A percentile compares a stretch with the other conserved stretches of the same genome.
Conservation (phyloP, 2,888 invertebrate species). For the Lasioglossum leucozonium region DNA sequence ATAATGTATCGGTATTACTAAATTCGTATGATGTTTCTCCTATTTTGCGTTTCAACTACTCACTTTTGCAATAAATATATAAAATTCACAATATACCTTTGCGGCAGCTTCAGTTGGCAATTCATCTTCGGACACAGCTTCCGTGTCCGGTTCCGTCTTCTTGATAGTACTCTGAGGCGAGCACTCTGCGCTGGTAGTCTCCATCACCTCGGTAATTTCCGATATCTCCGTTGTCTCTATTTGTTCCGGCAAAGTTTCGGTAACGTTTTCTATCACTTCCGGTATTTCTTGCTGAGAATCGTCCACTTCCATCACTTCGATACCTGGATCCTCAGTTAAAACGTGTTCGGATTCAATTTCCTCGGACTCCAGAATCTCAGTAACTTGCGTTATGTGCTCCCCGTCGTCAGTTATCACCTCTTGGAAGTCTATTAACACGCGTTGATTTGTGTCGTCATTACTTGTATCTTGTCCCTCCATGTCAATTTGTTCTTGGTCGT, state of each 20-base stretch:
- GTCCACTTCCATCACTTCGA: conserved; percentile 68
- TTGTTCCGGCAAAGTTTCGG: conserved; percentile 68
- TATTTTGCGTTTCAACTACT: too few relatives aligned
- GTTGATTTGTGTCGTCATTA: conserved; percentile 60
- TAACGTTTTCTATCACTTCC: conserved; percentile 64
- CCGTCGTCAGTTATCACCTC: conserved; percentile 74
- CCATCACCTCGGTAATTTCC: conserved; percentile 80
- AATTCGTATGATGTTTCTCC: too few relatives aligned
- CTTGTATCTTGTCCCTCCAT: conserved; percentile 65
- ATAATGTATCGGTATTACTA: too few relatives aligned
- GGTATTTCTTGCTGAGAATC: conserved; percentile 62
- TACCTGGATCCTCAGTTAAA: conserved; percentile 48
- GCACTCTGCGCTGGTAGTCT: conserved; percentile 57
- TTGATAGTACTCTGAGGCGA: conserved; percentile 70
- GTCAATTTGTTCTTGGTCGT: conserved; percentile 61
- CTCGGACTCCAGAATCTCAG: conserved; percentile 70
- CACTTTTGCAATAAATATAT: too few relatives aligned
- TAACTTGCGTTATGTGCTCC: conserved; percentile 65
- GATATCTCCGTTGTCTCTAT: conserved; percentile 76
- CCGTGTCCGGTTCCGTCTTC: conserved; percentile 91
- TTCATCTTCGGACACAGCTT: conserved; percentile 94
- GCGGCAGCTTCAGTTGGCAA: conserved; percentile 83
- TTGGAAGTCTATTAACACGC: conserved; percentile 65
- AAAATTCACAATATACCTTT: conserved; percentile 75
- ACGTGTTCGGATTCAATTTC: conserved; percentile 68